Percentiles rank a stretch among this genome's conserved stretches.
Evolutionary conservation across 2,888 invertebrate species (phyloP).

Genomic region (Schrankia costaestrigalis): DNA sequence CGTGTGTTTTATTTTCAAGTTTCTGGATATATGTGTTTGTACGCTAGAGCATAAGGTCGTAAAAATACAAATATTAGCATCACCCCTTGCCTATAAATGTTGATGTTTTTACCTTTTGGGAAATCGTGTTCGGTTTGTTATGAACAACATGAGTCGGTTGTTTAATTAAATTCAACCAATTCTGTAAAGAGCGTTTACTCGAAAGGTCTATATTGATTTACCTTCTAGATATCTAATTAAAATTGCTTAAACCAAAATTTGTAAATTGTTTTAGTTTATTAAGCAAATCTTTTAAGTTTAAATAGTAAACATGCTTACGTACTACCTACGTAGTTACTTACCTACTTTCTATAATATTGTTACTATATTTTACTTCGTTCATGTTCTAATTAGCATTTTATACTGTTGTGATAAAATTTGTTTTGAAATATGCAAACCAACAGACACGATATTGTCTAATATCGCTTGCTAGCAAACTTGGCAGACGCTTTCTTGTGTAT

Average conservation of each 20-base stretch:
- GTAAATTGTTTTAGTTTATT: too few relatives aligned
- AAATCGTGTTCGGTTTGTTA: slow-evolving; percentile 37
- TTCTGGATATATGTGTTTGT: slow-evolving; percentile 20
- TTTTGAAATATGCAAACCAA: too few relatives aligned
- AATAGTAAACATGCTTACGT: too few relatives aligned
- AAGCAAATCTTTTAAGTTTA: too few relatives aligned
- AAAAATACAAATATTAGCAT: slow-evolving; percentile 24
- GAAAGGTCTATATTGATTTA: slow-evolving; percentile 23
- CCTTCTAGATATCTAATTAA: slow-evolving; percentile 20
- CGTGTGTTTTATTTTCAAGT: slow-evolving; percentile 20
- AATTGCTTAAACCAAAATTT: slow-evolving; percentile 11
- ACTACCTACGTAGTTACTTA: too few relatives aligned
- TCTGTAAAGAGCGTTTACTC: slow-evolving; percentile 28
- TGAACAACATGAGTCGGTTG: slow-evolving; percentile 32
- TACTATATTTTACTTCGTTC: too few relatives aligned
- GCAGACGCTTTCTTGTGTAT: too few relatives aligned
- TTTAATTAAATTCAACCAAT: slow-evolving; percentile 43
- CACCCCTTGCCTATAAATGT: slow-evolving; percentile 21
- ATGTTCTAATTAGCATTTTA: too few relatives aligned
- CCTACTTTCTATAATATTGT: too few relatives aligned
- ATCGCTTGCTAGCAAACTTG: too few relatives aligned
- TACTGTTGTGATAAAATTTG: too few relatives aligned
- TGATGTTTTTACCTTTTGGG: slow-evolving; percentile 40
- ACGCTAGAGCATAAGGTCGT: slow-evolving; percentile 16
- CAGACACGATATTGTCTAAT: too few relatives aligned